Base-by-base conservation (phyloP, 2,888 invertebrate species). In the Drosophila niveifrons region DNA sequence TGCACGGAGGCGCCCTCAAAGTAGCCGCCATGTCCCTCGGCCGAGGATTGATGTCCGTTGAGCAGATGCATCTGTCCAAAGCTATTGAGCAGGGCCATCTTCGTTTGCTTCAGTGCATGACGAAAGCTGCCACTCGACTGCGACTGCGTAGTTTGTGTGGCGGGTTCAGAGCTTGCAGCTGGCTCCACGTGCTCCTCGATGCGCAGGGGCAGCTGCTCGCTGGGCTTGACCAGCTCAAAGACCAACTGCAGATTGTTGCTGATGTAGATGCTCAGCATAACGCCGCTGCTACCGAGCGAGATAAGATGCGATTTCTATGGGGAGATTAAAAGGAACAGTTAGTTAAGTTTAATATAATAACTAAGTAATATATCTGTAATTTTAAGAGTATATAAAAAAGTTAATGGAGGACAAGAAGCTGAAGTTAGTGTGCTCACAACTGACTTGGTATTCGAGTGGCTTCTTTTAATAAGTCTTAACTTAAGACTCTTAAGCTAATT, bases 201-300 rank as follows among this genome's bases (percentile, higher is more conserved):
- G 13, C 89, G 84, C 2, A 66, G 17, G 1, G 82, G 71, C 15
- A 88, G 63, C 13, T 90, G 90, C 3, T 89, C 90, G 63, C 89
- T 90, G 4, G 92, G 92, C 56, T 90, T 89, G 48, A 84, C 88
- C 52, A 90, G 84, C 75, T 92, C 92, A 18, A 92, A 90, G 23
- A 89, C 79, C 36, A 92, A 69, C 65, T 91, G 90, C 70, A 91
- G 82, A 53, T 90, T 90, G 56, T 80, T 86, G 69, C 84, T 90
- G 10, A 92, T 82, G 64, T 92, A 92, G 53, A 92, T 75, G 51
- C 92, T 92, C 1, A 92, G 66, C 78, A 93, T 85, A 17, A 91
- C 90, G 47, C 92, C 91, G 75, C 91, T 91, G 57, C 91, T 91
- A 48, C 92, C 92, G 62, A 93, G 66, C 1, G 92, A 93, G 3